These are phyloP conservation scores for Ictidomys tridecemlineatus DNA, from an alignment of 2,113 vertebrate species.

Conservation along the genomic window DNA sequence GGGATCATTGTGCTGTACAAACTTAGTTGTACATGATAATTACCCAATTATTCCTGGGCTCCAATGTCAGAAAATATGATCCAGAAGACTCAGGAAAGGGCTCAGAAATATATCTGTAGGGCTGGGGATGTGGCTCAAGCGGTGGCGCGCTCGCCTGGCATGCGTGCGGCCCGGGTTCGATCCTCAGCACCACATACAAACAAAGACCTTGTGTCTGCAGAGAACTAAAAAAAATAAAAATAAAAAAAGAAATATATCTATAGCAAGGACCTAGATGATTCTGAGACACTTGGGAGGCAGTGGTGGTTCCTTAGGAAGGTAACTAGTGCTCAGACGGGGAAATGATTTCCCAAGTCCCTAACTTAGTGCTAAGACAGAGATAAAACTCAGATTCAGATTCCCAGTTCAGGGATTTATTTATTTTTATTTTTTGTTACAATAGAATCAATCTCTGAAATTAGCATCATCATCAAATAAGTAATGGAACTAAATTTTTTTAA, in stretches of 20 bases:
- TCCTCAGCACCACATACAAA: no score
- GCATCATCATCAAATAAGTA: slow-evolving; percentile 30
- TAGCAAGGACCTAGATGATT: background rate
- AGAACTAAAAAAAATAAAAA: no score
- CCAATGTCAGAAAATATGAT: background rate
- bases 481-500: background rate
- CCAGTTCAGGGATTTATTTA: background rate
- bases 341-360: background rate
- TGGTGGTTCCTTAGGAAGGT: background rate
- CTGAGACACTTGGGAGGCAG: background rate
- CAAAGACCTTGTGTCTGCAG: no score
- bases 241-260: background rate
- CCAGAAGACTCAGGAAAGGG: background rate
- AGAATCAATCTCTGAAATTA: slow-evolving; percentile 43
- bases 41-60: background rate
- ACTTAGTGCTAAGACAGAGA: background rate
- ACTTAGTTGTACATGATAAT: background rate
- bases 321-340: background rate
- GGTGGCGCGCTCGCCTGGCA: no score
- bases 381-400: background rate
- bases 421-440: background rate
- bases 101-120: background rate
- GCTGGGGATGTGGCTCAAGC: no score
- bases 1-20: background rate
- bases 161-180: no score